These are phyloP conservation scores for Eidolon dupreanum DNA, from an alignment of 2,797 vertebrate genomes.

Conservation along the genomic window DNA sequence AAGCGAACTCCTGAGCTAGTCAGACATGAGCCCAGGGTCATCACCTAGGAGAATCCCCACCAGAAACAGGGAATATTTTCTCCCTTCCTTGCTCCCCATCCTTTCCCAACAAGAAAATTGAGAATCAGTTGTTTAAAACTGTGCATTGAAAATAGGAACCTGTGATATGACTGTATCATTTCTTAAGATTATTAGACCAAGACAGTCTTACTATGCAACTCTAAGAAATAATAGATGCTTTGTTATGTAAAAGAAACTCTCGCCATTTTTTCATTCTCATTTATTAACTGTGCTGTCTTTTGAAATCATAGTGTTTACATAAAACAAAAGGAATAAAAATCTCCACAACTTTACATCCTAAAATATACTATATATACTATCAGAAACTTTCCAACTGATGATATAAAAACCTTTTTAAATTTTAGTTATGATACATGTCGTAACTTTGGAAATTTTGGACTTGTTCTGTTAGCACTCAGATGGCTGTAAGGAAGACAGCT, in stretches of 20 bases:
- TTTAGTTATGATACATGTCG: conserved; percentile 48
- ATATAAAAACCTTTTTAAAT: conserved; percentile 44
- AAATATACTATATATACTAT: neutral
- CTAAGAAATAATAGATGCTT: neutral
- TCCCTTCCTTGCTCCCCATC: neutral
- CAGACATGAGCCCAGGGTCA: neutral
- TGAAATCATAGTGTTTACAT: neutral
- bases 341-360: neutral
- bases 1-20: neutral
- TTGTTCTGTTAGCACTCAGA: conserved; percentile 46
- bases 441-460: conserved; percentile 46
- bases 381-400: conserved; percentile 47
- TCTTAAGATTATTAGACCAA: neutral
- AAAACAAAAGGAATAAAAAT: conserved; percentile 40
- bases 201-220: neutral
- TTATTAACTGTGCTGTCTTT: neutral
- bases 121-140: neutral
- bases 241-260: neutral
- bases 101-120: neutral
- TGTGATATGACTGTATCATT: neutral
- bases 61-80: neutral
- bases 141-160: neutral
- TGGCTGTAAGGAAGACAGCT: conserved; percentile 73
- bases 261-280: conserved; percentile 2
- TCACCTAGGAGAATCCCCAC: neutral